Evolutionary conservation across 2,797 vertebrate genomes (phyloP).

Genomic region (Acropternis orthonyx): DNA sequence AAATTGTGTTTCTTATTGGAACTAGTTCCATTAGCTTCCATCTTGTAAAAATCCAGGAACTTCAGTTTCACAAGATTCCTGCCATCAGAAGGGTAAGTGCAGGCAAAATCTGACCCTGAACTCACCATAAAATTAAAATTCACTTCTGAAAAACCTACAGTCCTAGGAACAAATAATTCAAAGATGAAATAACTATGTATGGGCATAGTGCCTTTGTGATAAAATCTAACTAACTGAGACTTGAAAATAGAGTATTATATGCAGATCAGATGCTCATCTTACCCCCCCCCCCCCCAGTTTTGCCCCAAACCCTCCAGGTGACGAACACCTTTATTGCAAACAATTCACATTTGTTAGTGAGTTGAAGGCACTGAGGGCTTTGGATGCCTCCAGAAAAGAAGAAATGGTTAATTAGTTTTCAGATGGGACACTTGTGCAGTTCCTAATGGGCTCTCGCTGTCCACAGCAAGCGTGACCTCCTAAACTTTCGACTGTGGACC

Average conservation of each 20-base stretch:
- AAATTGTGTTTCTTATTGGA: background rate
- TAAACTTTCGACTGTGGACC: conserved; percentile 26
- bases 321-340: background rate
- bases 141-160: background rate
- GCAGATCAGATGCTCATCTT: background rate
- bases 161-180: background rate
- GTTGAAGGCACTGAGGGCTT: background rate
- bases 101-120: background rate
- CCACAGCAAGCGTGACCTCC: background rate
- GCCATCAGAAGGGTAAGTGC: background rate
- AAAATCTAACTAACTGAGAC: background rate
- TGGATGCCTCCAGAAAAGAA: background rate
- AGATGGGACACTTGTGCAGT: background rate
- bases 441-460: background rate
- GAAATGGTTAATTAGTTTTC: background rate
- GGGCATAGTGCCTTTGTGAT: background rate
- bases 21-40: background rate
- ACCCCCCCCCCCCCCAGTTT: background rate
- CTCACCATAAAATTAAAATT: background rate
- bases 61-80: background rate
- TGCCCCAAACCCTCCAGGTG: background rate
- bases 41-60: background rate
- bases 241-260: background rate
- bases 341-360: background rate
- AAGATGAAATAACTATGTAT: background rate